Conservation (phyloP, 2,797 vertebrate species). For the Pangasius krempfi region DNA sequence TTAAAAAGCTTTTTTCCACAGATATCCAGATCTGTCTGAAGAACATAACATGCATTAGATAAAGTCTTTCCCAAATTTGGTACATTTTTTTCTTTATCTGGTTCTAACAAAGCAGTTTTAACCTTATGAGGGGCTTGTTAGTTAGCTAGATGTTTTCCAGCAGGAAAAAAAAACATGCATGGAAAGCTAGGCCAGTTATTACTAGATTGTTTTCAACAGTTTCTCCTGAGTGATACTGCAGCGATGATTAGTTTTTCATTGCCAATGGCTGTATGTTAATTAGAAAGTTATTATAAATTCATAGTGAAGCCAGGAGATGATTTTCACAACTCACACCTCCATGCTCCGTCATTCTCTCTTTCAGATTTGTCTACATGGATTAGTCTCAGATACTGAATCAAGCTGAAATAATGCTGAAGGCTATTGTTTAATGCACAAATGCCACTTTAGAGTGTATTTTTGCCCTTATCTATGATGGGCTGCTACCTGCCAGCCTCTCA, state of each 20-base stretch:
- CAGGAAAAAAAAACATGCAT: background rate
- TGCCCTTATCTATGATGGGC: constrained; percentile 1
- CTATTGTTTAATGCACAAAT: background rate
- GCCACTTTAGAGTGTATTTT: background rate
- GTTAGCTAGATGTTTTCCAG: background rate
- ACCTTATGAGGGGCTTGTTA: background rate
- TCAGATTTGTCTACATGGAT: constrained; percentile 18
- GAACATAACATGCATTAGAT: background rate
- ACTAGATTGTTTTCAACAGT: constrained; percentile 8
- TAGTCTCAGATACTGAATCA: constrained; percentile 26
- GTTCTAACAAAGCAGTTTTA: background rate
- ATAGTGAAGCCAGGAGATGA: constrained; percentile 14
- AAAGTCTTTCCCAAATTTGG: background rate
- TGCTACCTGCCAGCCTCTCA: constrained; percentile 35
- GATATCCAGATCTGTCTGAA: background rate
- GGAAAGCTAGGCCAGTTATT: background rate
- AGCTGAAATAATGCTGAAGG: background rate
- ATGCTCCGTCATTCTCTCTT: constrained; percentile 19
- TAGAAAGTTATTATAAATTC: constrained; percentile 26
- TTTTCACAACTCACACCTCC: constrained; percentile 9
- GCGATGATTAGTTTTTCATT: constrained; percentile 20
- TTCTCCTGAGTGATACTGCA: background rate
- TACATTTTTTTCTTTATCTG: background rate
- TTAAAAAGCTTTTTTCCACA: background rate
- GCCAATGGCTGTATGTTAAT: constrained; percentile 32